Evolutionary conservation across 2,888 invertebrate species (phyloP).

Genomic region (Drosophila meridiana): DNA sequence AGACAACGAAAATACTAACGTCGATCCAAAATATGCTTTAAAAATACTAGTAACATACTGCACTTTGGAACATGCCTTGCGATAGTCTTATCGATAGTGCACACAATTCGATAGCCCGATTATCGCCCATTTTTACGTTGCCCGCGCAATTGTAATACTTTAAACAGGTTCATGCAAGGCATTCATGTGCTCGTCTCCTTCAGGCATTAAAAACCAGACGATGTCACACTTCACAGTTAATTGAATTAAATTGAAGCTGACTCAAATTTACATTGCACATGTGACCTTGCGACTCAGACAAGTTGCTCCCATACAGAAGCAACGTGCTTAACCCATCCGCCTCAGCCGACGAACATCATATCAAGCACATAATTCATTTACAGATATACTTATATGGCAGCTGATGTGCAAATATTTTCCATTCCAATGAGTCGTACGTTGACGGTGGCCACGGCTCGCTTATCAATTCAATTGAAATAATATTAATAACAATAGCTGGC

Average conservation of each 20-base stretch:
- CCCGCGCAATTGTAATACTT: constrained; percentile 17
- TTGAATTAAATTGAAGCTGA: constrained; percentile 59
- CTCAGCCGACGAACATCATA: constrained; percentile 52
- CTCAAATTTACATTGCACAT: constrained; percentile 43
- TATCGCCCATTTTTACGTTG: not conserved
- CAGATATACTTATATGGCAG: constrained; percentile 10
- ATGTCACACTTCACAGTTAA: constrained; percentile 34
- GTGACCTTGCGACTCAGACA: constrained; percentile 43
- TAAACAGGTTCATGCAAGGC: not conserved
- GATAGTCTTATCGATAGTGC: not conserved
- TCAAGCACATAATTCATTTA: constrained; percentile 31
- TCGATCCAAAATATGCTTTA: not conserved
- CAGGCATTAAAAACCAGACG: not conserved
- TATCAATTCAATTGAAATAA: constrained; percentile 69
- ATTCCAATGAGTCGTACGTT: constrained; percentile 9
- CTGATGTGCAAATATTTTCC: constrained; percentile 47
- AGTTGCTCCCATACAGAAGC: constrained; percentile 35
- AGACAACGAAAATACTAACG: not conserved
- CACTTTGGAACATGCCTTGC: not conserved
- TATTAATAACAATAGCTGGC: constrained; percentile 76
- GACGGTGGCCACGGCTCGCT: constrained; percentile 37
- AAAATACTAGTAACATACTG: not conserved
- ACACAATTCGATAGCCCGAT: not conserved
- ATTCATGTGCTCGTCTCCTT: not conserved
- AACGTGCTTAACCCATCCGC: constrained; percentile 49